phyloP scores from a whole-genome alignment of 2,888 invertebrate species.

The Acanthopleura granulata region DNA sequence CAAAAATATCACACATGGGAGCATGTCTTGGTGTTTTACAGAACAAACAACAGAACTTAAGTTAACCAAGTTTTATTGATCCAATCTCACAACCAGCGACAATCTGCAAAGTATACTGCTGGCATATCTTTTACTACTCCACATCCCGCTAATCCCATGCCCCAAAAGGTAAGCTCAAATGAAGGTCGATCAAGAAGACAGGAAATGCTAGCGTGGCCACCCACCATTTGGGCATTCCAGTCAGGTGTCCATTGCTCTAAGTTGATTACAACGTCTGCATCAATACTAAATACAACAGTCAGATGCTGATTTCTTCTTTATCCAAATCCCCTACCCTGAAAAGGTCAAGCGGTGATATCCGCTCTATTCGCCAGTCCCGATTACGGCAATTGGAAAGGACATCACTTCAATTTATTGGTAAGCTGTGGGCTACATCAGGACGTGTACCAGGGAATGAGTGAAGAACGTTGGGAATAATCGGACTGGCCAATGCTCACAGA shows the following conservation, averaged over 20 bases:
- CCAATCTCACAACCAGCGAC: no score
- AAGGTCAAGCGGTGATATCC: conserved; percentile 12
- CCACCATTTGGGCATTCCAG: background rate
- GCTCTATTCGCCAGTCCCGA: conserved; percentile 4
- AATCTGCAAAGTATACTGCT: no score
- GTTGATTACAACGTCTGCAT: conserved; percentile 1
- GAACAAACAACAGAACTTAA: no score
- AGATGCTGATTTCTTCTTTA: background rate
- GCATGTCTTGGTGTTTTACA: no score
- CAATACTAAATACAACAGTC: conserved; percentile 5
- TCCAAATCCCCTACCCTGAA: background rate
- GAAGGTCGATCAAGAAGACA: no score
- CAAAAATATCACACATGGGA: no score
- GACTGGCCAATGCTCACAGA: background rate
- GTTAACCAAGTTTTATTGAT: no score
- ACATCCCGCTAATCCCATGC: no score
- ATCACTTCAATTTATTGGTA: background rate
- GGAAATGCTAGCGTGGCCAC: no score
- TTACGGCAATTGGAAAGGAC: background rate
- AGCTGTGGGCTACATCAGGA: background rate
- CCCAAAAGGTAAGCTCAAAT: no score
- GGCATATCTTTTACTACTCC: no score
- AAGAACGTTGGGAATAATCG: background rate
- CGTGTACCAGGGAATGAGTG: background rate
- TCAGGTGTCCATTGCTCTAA: background rate